phyloP scores from a whole-genome alignment of 23 tunicate genomes.

The Diplosoma virens region DNA sequence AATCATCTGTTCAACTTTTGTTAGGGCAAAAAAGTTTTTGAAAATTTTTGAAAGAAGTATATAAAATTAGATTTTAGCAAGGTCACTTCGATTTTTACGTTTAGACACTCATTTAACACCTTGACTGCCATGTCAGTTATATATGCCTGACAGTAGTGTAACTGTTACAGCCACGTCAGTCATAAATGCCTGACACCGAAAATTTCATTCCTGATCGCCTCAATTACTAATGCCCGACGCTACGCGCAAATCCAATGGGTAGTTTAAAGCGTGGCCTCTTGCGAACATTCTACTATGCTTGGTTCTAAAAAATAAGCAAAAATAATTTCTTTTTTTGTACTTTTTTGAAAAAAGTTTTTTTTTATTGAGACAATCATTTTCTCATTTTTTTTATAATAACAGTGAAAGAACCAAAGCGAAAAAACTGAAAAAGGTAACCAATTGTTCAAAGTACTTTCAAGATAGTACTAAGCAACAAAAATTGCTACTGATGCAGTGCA shows the following conservation, averaged over 20 bases:
- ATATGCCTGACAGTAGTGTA: constrained; percentile 22
- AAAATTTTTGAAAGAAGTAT: too few relatives aligned
- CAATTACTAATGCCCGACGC: constrained; percentile 16
- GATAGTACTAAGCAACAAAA: constrained; percentile 19
- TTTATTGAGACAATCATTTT: neutral
- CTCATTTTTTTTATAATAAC: constrained; percentile 2
- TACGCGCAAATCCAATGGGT: constrained; percentile 20
- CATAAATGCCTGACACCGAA: constrained; percentile 31
- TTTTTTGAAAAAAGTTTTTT: neutral
- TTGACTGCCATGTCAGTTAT: constrained; percentile 30
- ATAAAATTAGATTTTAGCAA: too few relatives aligned
- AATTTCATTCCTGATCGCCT: constrained; percentile 14
- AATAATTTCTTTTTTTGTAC: constrained; percentile 8
- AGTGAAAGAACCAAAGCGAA: constrained; percentile 8
- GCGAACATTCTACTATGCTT: constrained; percentile 25
- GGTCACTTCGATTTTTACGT: too few relatives aligned
- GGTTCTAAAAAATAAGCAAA: constrained; percentile 22
- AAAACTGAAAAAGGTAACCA: neutral
- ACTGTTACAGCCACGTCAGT: constrained; percentile 19
- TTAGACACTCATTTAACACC: too few relatives aligned
- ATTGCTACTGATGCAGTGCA: constrained; percentile 16
- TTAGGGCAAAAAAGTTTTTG: too few relatives aligned
- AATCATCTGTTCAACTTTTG: too few relatives aligned
- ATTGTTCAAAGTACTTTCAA: constrained; percentile 27
- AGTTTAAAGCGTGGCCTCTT: constrained; percentile 29